Percentiles rank a stretch among this genome's conserved stretches.
These are phyloP conservation scores for Sialia sialis DNA, from an alignment of 2,113 vertebrate genomes.

Conservation along the genomic window DNA sequence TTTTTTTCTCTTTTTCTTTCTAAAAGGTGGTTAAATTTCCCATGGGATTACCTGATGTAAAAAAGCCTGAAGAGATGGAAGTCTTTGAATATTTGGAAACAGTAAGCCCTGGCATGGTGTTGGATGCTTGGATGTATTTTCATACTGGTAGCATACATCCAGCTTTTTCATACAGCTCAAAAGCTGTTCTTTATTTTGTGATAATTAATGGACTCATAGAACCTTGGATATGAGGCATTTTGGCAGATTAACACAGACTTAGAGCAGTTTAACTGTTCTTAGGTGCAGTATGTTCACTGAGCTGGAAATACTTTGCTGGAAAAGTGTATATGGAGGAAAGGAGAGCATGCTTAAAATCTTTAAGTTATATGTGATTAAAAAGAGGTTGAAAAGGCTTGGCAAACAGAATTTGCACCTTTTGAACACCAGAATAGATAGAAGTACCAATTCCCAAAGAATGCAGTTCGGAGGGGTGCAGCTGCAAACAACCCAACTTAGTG, in stretches of 20 bases:
- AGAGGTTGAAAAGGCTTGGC: neutral
- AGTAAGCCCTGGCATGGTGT: neutral
- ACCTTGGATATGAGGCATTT: neutral
- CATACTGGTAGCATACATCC: neutral
- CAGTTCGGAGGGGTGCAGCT: neutral
- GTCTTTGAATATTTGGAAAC: neutral
- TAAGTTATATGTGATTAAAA: neutral
- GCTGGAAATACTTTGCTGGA: neutral
- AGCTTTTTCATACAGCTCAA: neutral
- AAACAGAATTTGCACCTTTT: neutral
- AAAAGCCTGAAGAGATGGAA: neutral
- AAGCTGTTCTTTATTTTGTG: neutral
- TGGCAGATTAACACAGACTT: neutral
- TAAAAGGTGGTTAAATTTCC: neutral
- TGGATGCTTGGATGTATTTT: neutral
- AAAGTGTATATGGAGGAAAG: neutral
- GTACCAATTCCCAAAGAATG: neutral
- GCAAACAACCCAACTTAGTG: rapidly evolving
- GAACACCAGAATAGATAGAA: neutral
- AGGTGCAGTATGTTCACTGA: neutral
- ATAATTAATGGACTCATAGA: neutral
- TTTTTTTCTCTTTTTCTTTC: neutral
- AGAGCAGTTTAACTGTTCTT: neutral
- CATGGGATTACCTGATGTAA: neutral
- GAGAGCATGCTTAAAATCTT: neutral